Conservation (phyloP, 1,140 invertebrate species). For the Macrotrachela quadricornifera region DNA sequence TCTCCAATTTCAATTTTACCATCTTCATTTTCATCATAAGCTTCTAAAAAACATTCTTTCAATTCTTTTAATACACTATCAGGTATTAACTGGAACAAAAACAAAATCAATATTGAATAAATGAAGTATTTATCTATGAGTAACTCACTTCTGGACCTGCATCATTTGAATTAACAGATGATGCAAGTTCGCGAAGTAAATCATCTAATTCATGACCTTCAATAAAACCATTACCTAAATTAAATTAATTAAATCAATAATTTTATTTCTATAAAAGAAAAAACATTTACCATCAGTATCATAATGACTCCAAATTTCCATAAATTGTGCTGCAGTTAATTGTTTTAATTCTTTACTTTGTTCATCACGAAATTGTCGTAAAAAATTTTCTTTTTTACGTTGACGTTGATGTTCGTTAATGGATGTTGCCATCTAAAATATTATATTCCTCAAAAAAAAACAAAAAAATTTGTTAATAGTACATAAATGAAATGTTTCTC, state of each 20-base stretch:
- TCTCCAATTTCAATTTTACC: slow-evolving; percentile 23
- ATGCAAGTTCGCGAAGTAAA: slow-evolving; percentile 26
- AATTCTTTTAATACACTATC: slow-evolving; percentile 18
- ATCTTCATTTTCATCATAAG: slow-evolving; percentile 27
- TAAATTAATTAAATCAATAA: background rate
- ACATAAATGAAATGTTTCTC: no score
- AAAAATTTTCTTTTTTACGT: background rate
- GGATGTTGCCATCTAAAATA: no score
- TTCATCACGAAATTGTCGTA: slow-evolving; percentile 6
- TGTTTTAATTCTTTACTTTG: background rate
- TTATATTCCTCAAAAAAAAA: no score
- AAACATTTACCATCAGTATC: slow-evolving; percentile 5
- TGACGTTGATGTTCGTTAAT: no score
- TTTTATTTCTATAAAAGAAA: no score
- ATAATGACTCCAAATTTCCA: slow-evolving; percentile 10
- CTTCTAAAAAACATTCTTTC: slow-evolving; percentile 20
- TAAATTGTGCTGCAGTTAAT: slow-evolving; percentile 8
- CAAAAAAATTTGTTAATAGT: no score
- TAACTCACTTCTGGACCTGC: slow-evolving; percentile 13
- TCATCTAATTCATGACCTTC: slow-evolving; percentile 27
- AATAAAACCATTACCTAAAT: slow-evolving; percentile 29
- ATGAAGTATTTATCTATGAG: no score
- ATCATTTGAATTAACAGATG: slow-evolving; percentile 23
- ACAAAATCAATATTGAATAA: slow-evolving; percentile 1
- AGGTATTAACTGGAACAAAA: slow-evolving; percentile 16